These are phyloP conservation scores for Marcusenius ussheri DNA, from an alignment of 2,113 vertebrate species.

Conservation along the genomic window DNA sequence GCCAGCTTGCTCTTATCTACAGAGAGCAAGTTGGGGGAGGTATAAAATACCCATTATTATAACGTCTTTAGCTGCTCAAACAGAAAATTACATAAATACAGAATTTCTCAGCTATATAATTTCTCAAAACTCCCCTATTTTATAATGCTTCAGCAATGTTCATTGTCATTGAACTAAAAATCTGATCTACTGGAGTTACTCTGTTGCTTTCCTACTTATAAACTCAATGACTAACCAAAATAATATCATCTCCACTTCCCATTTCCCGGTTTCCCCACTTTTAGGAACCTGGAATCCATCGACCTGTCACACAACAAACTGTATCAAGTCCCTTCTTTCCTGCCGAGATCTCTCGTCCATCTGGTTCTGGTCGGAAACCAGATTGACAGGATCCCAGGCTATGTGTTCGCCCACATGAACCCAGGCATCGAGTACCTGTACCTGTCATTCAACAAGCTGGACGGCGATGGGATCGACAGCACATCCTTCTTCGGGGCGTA, in stretches of 20 bases:
- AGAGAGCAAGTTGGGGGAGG: too few relatives aligned
- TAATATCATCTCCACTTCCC: not conserved
- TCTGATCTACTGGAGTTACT: not conserved
- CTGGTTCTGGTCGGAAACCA: conserved; percentile 84
- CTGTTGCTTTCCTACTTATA: not conserved
- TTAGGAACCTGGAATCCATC: conserved; percentile 86
- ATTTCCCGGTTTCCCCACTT: conserved; percentile 18
- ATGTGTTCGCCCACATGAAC: conserved; percentile 87
- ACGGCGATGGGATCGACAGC: conserved; percentile 69
- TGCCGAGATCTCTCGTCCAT: conserved; percentile 86
- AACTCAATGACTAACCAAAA: not conserved
- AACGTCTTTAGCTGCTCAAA: not conserved
- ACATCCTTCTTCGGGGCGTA: conserved; percentile 84
- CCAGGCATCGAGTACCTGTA: conserved; percentile 92
- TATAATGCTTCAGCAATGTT: not conserved
- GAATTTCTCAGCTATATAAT: not conserved
- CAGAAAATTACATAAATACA: not conserved
- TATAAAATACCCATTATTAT: too few relatives aligned
- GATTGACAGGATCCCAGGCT: conserved; percentile 91
- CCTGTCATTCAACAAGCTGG: conserved; percentile 86
- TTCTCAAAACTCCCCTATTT: not conserved
- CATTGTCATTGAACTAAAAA: not conserved
- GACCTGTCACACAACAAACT: conserved; percentile 89
- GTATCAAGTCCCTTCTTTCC: conserved; percentile 85
- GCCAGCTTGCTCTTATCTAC: too few relatives aligned